Evolutionary conservation across 2,113 vertebrate species (phyloP).

Genomic region (Gnathonemus echidnorhynchus): DNA sequence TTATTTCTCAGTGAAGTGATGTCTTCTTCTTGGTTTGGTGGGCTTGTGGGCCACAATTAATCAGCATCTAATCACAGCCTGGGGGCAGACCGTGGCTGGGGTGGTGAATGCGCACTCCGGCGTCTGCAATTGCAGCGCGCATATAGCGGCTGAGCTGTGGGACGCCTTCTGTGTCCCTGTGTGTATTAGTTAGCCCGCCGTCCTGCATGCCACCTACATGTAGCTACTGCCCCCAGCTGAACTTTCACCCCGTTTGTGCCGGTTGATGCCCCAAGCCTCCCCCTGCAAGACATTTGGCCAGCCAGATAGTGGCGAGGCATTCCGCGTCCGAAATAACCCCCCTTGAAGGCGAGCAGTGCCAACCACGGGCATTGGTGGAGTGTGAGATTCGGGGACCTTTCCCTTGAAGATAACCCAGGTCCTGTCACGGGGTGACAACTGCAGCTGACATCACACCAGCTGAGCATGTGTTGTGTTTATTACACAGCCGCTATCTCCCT

Average conservation of each 20-base stretch:
- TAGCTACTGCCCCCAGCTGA: constrained; percentile 19
- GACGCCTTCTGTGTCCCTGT: constrained; percentile 10
- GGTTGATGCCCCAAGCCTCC: not conserved
- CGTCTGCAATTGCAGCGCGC: constrained; percentile 31
- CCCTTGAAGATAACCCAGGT: not conserved
- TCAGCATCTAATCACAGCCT: not conserved
- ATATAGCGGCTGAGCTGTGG: constrained; percentile 37
- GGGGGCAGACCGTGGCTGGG: not conserved
- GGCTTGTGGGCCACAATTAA: not conserved
- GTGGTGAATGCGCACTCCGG: constrained; percentile 17
- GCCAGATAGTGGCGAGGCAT: not conserved
- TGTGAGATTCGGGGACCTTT: not conserved
- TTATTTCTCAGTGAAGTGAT: not conserved
- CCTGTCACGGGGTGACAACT: constrained; percentile 1
- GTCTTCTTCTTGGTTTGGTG: not conserved
- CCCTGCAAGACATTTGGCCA: not conserved
- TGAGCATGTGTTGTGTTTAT: constrained; percentile 9
- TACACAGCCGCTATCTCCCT: not conserved
- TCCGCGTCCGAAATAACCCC: not conserved
- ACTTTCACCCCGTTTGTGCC: not conserved
- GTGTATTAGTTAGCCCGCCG: constrained; percentile 27
- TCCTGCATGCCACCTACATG: constrained; percentile 33
- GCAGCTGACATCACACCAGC: not conserved
- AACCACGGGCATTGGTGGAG: not conserved
- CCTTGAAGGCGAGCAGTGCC: not conserved